phyloP scores from a whole-genome alignment of 2,888 invertebrate genomes.

The Rhamphomyia laevipes region DNA sequence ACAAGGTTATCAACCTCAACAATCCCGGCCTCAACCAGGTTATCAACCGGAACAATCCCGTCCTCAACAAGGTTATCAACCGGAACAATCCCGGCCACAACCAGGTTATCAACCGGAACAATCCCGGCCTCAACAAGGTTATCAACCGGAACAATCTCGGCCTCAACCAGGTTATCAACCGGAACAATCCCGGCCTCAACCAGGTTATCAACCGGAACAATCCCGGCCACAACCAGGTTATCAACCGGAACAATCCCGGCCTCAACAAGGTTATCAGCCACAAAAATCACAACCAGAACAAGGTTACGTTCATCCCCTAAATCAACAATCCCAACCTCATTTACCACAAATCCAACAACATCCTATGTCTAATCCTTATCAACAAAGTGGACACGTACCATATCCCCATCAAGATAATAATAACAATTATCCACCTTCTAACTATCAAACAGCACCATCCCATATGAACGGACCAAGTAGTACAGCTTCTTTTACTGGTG shows the following conservation, averaged over 20 bases:
- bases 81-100: slow-evolving; percentile 10
- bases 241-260: no score
- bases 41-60: slow-evolving; percentile 1
- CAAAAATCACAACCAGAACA: background rate
- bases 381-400: background rate
- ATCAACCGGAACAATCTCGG: slow-evolving; percentile 12
- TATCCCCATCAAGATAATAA: slow-evolving; percentile 2
- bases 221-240: background rate
- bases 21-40: slow-evolving; percentile 3
- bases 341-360: slow-evolving; percentile 6
- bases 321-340: slow-evolving; percentile 5
- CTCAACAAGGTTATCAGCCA: background rate
- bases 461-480: background rate
- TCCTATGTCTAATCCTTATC: background rate
- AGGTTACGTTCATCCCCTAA: background rate
- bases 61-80: slow-evolving; percentile 10
- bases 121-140: slow-evolving; percentile 5
- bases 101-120: slow-evolving; percentile 12
- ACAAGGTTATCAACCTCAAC: slow-evolving; percentile 6
- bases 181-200: slow-evolving; percentile 2
- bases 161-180: slow-evolving; percentile 9
- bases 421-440: no score
- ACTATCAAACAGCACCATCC: no score
- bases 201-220: no score
- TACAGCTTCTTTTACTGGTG: slow-evolving; percentile 15